Conservation (phyloP, 2,888 invertebrate genomes). For the Ischnus inquisitorius region DNA sequence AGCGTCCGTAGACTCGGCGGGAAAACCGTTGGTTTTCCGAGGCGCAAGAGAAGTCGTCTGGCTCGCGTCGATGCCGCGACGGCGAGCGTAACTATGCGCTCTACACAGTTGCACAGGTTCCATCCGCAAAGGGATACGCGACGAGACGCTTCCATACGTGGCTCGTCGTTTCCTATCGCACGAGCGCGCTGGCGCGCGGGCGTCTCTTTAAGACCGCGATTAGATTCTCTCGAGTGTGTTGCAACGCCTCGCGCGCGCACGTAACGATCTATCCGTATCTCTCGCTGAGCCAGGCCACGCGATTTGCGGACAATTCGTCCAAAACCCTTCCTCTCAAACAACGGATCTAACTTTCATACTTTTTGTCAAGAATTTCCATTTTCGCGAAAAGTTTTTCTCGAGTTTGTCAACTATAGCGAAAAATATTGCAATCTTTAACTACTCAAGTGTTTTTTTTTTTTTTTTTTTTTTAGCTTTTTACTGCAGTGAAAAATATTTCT, state of each 20-base stretch:
- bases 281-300: conserved; percentile 15
- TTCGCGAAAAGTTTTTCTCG: too few relatives aligned
- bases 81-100: conserved; percentile 13
- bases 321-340: too few relatives aligned
- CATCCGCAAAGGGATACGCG: background rate
- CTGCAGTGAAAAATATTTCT: too few relatives aligned
- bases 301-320: too few relatives aligned
- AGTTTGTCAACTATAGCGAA: too few relatives aligned
- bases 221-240: conserved; percentile 29
- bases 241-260: conserved; percentile 18
- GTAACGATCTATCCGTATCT: conserved; percentile 25
- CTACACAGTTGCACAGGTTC: background rate
- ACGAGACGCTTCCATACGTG: conserved; percentile 27
- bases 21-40: conserved; percentile 29
- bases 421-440: too few relatives aligned
- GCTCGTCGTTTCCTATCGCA: conserved; percentile 34
- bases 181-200: conserved; percentile 19
- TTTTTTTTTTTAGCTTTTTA: too few relatives aligned
- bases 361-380: background rate
- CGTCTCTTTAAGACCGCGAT: conserved; percentile 25
- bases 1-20: background rate
- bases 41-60: conserved; percentile 40
- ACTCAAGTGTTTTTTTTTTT: too few relatives aligned
- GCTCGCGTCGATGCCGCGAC: conserved; percentile 31
- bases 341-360: too few relatives aligned